A percentile compares a stretch with the other conserved stretches of the same genome.
phyloP scores from a whole-genome alignment of 2,113 vertebrate species.

The Gallinago undulata region DNA sequence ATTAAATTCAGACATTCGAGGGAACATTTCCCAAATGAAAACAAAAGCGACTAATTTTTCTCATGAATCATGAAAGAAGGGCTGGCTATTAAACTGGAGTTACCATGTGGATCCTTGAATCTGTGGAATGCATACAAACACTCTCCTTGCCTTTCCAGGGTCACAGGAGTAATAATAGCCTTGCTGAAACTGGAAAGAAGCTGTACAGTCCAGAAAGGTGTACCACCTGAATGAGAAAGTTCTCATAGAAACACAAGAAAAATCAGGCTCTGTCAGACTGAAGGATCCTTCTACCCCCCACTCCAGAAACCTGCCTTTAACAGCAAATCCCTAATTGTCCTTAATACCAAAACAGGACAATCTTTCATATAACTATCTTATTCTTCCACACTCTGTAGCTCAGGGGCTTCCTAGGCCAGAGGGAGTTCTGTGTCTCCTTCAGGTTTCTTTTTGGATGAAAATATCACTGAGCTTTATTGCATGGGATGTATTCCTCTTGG shows the following conservation, averaged over 20 bases:
- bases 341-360: neutral
- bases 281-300: neutral
- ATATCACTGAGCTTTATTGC: neutral
- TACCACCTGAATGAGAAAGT: neutral
- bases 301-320: neutral
- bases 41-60: neutral
- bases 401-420: neutral
- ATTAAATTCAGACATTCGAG: neutral
- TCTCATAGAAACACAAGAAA: neutral
- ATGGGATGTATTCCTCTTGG: neutral
- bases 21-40: neutral
- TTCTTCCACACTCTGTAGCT: neutral
- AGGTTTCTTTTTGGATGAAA: neutral
- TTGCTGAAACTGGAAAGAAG: constrained; percentile 23
- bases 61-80: neutral
- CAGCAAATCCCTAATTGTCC: neutral
- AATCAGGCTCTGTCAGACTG: neutral
- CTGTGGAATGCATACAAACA: constrained; percentile 21
- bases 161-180: neutral
- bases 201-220: neutral
- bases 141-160: neutral
- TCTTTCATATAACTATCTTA: neutral
- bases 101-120: neutral
- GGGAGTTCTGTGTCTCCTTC: neutral
- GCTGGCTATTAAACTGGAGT: neutral